Conservation (phyloP, 2,888 invertebrate genomes). For the Ennomos fuscantarius region DNA sequence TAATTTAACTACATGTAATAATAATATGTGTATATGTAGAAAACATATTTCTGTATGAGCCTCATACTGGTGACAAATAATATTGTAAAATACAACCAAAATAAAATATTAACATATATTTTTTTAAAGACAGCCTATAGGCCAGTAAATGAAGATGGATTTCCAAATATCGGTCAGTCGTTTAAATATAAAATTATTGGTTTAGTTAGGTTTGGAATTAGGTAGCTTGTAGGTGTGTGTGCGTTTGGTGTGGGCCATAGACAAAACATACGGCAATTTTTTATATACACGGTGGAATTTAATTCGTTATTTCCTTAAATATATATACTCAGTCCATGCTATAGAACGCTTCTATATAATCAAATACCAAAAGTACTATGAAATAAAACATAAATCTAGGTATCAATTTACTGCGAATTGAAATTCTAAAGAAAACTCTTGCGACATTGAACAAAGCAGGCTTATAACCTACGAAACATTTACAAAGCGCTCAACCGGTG, state of each 20-base stretch:
- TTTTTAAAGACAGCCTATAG: slow-evolving; percentile 63
- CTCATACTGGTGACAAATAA: slow-evolving; percentile 13
- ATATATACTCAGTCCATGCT: too few species aligned
- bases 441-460: too few species aligned
- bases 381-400: too few species aligned
- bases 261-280: slow-evolving; percentile 1
- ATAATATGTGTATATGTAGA: too few species aligned
- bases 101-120: slow-evolving; percentile 49
- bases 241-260: slow-evolving; percentile 19
- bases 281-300: slow-evolving; percentile 18
- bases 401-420: too few species aligned
- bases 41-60: background rate
- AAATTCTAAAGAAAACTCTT: too few species aligned
- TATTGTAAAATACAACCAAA: slow-evolving; percentile 15
- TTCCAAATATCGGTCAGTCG: slow-evolving; percentile 51
- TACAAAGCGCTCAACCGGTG: too few species aligned
- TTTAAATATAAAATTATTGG: slow-evolving; percentile 38
- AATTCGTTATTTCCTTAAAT: too few species aligned
- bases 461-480: too few species aligned
- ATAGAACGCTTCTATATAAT: too few species aligned
- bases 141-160: slow-evolving; percentile 52
- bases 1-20: too few species aligned
- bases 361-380: too few species aligned
- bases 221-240: slow-evolving; percentile 45
- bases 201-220: slow-evolving; percentile 45